A percentile compares a stretch with the other conserved stretches of the same genome.
phyloP scores from a whole-genome alignment of 2,113 vertebrate genomes.

The Oncorhynchus keta region DNA sequence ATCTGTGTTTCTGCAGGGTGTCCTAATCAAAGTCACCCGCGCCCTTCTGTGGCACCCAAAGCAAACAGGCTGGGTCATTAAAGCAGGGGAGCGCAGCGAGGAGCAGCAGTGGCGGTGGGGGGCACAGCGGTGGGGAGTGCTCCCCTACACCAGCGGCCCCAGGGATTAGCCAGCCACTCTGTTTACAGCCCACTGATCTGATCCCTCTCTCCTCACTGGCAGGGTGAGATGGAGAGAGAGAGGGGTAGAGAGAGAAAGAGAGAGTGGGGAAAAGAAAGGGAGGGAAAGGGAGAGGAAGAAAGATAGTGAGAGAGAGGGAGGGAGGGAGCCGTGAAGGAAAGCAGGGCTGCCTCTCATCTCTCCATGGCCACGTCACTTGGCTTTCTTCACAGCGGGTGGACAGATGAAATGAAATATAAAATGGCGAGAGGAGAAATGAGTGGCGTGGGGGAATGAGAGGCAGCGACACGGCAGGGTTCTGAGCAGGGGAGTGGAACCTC shows the following conservation, averaged over 20 bases:
- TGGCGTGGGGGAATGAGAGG: not conserved
- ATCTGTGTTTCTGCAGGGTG: constrained; percentile 64
- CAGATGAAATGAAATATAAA: constrained; percentile 65
- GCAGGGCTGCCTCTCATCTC: constrained; percentile 58
- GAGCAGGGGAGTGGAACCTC: constrained; percentile 39
- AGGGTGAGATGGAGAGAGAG: constrained; percentile 18
- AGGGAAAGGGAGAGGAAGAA: constrained; percentile 10
- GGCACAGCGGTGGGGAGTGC: constrained; percentile 1
- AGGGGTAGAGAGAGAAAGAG: not conserved
- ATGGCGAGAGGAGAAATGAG: constrained; percentile 32
- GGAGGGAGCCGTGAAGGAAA: not conserved
- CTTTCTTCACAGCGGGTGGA: constrained; percentile 63
- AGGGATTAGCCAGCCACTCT: constrained; percentile 54
- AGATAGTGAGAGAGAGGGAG: not conserved
- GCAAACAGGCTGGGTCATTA: constrained; percentile 64
- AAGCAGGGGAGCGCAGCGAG: constrained; percentile 52
- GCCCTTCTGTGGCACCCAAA: constrained; percentile 55
- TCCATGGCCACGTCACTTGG: constrained; percentile 51
- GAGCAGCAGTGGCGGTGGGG: constrained; percentile 30
- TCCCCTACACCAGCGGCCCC: constrained; percentile 50
- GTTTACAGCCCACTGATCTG: constrained; percentile 67
- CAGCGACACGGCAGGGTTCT: constrained; percentile 1
- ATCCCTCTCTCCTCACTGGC: constrained; percentile 40
- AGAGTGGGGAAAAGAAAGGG: not conserved
- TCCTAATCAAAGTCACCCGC: constrained; percentile 66